Evolutionary conservation across 2,797 vertebrate species (phyloP).

Genomic region (Momotus momota): DNA sequence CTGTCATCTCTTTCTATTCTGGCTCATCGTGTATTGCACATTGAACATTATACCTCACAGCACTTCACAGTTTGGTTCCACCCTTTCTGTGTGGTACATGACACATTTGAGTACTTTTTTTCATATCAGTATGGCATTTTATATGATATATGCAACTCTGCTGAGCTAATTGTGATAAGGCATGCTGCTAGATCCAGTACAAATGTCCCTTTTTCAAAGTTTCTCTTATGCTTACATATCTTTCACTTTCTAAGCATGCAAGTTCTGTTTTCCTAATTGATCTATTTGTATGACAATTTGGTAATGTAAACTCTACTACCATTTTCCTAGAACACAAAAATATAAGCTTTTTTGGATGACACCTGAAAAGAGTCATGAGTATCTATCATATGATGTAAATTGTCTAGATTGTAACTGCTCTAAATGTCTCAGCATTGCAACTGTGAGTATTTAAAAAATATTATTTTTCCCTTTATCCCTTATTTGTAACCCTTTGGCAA

Average conservation of each 20-base stretch:
- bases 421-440: not conserved
- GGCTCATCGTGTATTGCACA: slow-evolving; percentile 29
- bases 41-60: slow-evolving; percentile 59
- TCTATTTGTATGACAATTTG: slow-evolving; percentile 49
- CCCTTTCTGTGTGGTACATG: slow-evolving; percentile 57
- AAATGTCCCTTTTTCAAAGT: slow-evolving; percentile 38
- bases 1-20: slow-evolving; percentile 64
- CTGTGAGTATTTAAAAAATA: not conserved
- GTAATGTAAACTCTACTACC: not conserved
- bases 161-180: slow-evolving; percentile 51
- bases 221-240: not conserved
- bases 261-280: slow-evolving; percentile 23
- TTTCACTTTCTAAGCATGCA: not conserved
- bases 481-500: not conserved
- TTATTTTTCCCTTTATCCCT: not conserved
- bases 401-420: not conserved
- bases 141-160: slow-evolving; percentile 27
- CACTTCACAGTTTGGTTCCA: slow-evolving; percentile 66
- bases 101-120: slow-evolving; percentile 46
- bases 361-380: not conserved
- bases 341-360: not conserved
- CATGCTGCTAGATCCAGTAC: slow-evolving; percentile 30
- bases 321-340: slow-evolving; percentile 14
- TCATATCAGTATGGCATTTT: slow-evolving; percentile 29
- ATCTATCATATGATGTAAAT: not conserved